These are phyloP conservation scores for Drosophila pallidifrons DNA, from an alignment of 1,140 invertebrate species.

Conservation along the genomic window DNA sequence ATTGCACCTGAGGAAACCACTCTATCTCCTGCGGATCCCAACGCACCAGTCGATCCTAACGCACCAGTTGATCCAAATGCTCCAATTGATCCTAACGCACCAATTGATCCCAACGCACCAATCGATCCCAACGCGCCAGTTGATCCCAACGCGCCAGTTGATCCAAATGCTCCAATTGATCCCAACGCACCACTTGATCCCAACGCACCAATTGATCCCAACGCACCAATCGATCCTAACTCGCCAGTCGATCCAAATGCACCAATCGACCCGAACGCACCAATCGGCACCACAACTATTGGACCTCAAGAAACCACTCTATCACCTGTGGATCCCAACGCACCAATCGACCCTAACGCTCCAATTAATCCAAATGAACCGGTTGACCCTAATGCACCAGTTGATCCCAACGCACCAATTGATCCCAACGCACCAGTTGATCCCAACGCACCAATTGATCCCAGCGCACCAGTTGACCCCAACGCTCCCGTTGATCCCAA, in stretches of 20 bases:
- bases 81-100: conserved; percentile 1
- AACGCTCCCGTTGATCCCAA: conserved; percentile 5
- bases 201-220: conserved; percentile 5
- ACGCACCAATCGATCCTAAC: conserved; percentile 24
- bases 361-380: conserved; percentile 20
- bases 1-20: neutral
- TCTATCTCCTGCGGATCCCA: conserved; percentile 19
- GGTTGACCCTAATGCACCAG: conserved; percentile 12
- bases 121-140: conserved; percentile 8
- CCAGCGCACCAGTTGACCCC: conserved; percentile 17
- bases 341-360: conserved; percentile 13
- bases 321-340: too few species aligned
- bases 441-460: conserved; percentile 25
- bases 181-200: conserved; percentile 7
- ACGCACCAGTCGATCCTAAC: conserved; percentile 5
- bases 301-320: too few species aligned
- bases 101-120: conserved; percentile 22
- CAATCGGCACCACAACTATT: too few species aligned
- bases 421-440: conserved; percentile 17
- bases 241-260: conserved; percentile 25
- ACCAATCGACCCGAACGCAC: conserved; percentile 12
- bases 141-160: neutral
- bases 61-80: neutral
- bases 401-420: neutral
- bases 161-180: conserved; percentile 9